Base-by-base conservation (phyloP, 92 coral and sea anemone species). In the Montipora capitata region DNA sequence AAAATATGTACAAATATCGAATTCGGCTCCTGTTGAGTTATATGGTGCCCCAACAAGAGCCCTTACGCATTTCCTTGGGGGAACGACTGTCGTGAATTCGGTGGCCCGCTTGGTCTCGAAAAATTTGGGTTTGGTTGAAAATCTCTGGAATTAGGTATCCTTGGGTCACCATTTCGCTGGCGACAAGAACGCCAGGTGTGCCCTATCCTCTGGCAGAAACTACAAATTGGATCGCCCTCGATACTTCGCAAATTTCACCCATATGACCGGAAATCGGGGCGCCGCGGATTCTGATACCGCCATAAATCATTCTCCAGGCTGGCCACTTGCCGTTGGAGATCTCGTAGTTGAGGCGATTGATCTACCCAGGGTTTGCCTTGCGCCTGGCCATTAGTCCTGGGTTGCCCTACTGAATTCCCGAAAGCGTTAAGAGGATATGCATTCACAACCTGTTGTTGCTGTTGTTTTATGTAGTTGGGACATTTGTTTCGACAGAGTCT, bases 211-310 rank as follows among this genome's bases (percentile, higher is more conserved):
- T 27, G 76, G 40, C 89, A 85, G 83, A 51, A 40, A 39, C 72
- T 85, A 39, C 89, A 85, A 15, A 85, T 76, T 12, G 75, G 83
- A 38, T 76, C 76, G 0, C 83, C 76, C 56, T 85, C 89, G 7
- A 42, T 76, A 6, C 76, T 75, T 41, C 83, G 16, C 39, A 61
- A 81, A 65, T 61, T 85, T 57, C 2, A 2, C 52, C 52, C 3
- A 1, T 45, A 45, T 45, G 52, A 45, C 1, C 52, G 52, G 52
- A 45, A 45, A 9, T 45, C 52, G 1, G 52, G 52, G 52, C 52
- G 52, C 52, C 52, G 52, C 52, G 52, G 52, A 45, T 45, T 45
- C 52, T 45, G 52, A 45, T 45, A 45, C 52, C 52, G 52, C 52
- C 1, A 2, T 45, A 45, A 45, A 45, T 45, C 52, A 45, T 45